Evolutionary conservation across 2,888 invertebrate genomes (phyloP), one percentile per base, ranked within the genome.

Genomic region (Scaptomyza caliginosa): DNA sequence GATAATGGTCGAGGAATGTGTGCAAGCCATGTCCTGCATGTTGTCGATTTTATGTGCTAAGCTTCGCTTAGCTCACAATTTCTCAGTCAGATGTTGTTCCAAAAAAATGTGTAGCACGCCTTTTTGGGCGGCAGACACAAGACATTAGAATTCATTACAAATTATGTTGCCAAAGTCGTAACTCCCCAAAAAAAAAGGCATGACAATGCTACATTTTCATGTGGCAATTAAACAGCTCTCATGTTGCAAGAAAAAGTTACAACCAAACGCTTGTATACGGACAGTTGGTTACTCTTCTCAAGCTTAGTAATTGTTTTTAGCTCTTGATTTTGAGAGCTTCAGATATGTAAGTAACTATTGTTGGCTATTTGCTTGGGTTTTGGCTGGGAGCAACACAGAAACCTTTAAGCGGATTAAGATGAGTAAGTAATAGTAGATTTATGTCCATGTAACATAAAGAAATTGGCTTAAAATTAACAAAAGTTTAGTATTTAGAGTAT

Each of bases 121-220:
- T 76, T 54, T 76, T 54, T 51, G 62, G 79, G 78, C 70, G 54
- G 34, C 51, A 46, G 38, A 55, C 51, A 67, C 48, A 62, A 68
- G 77, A 80, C 76, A 79, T 86, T 88, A 77, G 78, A 86, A 86
- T 88, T 88, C 79, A 85, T 86, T 82, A 83, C 78, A 84, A 86
- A 84, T 86, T 80, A 75, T 67, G 66, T 67, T 51, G 62, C 67
- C 23, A 39, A 67, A 62, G 66, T 69, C 64, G 79, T 76, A 66
- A 72, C 66, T n/a, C n/a, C 80, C 65, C 63, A 63, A 76, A 72
- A 34, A 34, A 21, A 21, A 21, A 4, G 4, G 21, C 16, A 63
- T 45, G 45, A 66, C 16, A 34, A 43, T 51, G 50, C 57, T 52
- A 43, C 45, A 48, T 56, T 60, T 67, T 65, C 62, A 40, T 83